Conservation (phyloP, 2,113 vertebrate species). For the Danionella cerebrum region DNA sequence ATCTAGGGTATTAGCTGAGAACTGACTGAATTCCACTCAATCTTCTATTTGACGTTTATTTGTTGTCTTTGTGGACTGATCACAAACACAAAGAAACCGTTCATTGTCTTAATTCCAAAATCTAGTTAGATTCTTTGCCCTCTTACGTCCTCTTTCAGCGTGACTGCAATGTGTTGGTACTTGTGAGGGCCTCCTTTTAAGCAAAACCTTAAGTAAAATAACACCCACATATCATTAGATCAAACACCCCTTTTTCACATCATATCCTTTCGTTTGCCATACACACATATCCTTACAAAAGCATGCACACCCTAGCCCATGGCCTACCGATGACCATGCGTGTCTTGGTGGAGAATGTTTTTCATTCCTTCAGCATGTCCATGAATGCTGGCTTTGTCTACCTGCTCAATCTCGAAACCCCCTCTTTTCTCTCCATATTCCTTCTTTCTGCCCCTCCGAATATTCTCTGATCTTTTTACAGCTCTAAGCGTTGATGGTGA, state of each 20-base stretch:
- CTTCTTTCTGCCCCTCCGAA: conserved; percentile 29
- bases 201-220: conserved; percentile 3
- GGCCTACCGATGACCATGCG: conserved; percentile 55
- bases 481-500: neutral
- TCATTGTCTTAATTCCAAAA: neutral
- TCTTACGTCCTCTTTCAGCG: neutral
- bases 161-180: conserved; percentile 17
- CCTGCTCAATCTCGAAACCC: conserved; percentile 65
- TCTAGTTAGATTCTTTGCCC: neutral
- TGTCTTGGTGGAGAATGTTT: conserved; percentile 72
- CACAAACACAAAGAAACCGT: neutral
- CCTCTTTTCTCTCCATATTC: conserved; percentile 48
- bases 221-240: conserved; percentile 33
- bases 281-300: conserved; percentile 1
- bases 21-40: neutral
- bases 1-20: neutral
- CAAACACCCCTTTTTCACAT: conserved; percentile 22
- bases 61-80: conserved; percentile 4
- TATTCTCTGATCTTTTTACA: conserved; percentile 17
- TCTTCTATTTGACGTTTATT: neutral
- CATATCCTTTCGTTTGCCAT: conserved; percentile 19
- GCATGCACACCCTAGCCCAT: conserved; percentile 43
- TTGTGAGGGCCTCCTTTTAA: conserved; percentile 22
- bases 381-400: conserved; percentile 77
- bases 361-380: conserved; percentile 66